A percentile compares a stretch with the other conserved stretches of the same genome.
phyloP scores from a whole-genome alignment of 2,797 vertebrate species.

The Leuciscus waleckii region DNA sequence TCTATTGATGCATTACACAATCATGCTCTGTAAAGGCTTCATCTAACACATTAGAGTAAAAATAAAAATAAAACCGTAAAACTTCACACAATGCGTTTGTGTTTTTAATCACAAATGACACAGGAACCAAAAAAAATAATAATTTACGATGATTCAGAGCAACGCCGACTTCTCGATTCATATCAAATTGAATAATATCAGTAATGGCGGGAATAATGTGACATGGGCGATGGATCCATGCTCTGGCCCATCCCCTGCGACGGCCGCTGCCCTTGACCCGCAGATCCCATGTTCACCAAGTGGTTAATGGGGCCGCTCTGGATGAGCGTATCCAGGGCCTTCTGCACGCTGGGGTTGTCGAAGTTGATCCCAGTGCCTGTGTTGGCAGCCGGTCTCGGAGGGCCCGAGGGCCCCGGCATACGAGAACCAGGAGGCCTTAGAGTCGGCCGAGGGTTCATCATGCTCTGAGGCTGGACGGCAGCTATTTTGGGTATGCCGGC shows the following conservation, averaged over 20 bases:
- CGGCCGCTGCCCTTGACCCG: slow-evolving; percentile 64
- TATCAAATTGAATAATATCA: slow-evolving; percentile 58
- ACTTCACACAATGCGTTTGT: slow-evolving; percentile 3
- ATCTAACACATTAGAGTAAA: slow-evolving; percentile 18
- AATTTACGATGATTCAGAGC: slow-evolving; percentile 17
- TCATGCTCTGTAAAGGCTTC: slow-evolving; percentile 23
- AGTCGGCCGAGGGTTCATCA: slow-evolving; percentile 68
- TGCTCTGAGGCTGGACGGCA: slow-evolving; percentile 74
- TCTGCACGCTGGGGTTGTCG: slow-evolving; percentile 97
- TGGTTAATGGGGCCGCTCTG: slow-evolving; percentile 96
- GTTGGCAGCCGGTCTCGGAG: slow-evolving; percentile 77
- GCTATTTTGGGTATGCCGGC: slow-evolving; percentile 55
- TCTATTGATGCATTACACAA: slow-evolving; percentile 12
- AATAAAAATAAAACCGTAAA: slow-evolving; percentile 38
- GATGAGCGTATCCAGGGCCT: slow-evolving; percentile 96
- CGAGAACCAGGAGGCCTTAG: slow-evolving; percentile 68
- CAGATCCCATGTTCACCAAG: slow-evolving; percentile 80
- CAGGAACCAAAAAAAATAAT: slow-evolving; percentile 32
- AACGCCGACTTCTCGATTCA: slow-evolving; percentile 7
- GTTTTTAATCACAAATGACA: slow-evolving; percentile 25
- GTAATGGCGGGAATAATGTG: slow-evolving; percentile 91
- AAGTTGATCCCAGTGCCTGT: slow-evolving; percentile 90
- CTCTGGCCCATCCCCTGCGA: slow-evolving; percentile 68
- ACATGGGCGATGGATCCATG: slow-evolving; percentile 71
- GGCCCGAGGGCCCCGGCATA: slow-evolving; percentile 72